Conservation (phyloP, 2,113 vertebrate genomes). For the Melanerpes aurifrons region DNA sequence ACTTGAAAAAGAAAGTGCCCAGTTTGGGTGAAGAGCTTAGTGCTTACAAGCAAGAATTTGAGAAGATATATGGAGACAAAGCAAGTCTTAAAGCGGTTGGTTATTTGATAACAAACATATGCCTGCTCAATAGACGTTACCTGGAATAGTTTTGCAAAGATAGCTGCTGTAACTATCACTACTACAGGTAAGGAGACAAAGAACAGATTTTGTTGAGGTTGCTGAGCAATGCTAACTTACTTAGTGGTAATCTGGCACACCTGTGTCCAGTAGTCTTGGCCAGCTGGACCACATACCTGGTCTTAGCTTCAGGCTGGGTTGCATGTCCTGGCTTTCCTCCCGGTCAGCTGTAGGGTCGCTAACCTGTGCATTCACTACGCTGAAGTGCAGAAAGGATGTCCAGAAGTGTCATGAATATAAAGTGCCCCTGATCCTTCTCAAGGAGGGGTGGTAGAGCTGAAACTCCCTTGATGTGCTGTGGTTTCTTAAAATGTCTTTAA, state of each 20-base stretch:
- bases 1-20: conserved; percentile 84
- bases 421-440: neutral
- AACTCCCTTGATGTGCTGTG: neutral
- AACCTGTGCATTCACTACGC: neutral
- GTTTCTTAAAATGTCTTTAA: conserved; percentile 21
- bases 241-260: neutral
- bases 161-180: conserved; percentile 19
- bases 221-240: neutral
- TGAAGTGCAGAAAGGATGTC: neutral
- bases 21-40: conserved; percentile 83
- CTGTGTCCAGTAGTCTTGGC: neutral
- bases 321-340: neutral
- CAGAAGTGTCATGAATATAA: neutral
- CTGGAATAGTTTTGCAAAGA: conserved; percentile 13
- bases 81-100: neutral
- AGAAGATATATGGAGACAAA: conserved; percentile 82
- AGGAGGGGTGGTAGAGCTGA: neutral
- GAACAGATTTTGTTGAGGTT: neutral
- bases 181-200: conserved; percentile 1
- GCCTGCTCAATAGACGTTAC: neutral
- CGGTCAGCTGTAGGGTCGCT: neutral
- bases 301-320: neutral
- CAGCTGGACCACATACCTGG: neutral
- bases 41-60: conserved; percentile 80
- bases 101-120: neutral